Evolutionary conservation across 2,797 vertebrate genomes (phyloP).

Genomic region (Catharus ustulatus): DNA sequence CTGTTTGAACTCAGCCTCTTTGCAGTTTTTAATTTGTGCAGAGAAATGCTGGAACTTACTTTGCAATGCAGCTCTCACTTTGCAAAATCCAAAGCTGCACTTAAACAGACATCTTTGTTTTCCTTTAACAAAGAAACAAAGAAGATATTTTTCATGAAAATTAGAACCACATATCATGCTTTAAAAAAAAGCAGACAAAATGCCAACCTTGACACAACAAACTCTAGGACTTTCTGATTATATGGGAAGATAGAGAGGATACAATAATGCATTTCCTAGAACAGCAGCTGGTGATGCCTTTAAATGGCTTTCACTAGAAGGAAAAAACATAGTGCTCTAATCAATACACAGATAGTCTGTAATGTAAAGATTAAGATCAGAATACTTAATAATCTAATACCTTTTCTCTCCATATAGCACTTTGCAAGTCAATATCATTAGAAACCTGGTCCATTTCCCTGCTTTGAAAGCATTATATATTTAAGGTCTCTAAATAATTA

Average conservation of each 20-base stretch:
- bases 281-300: constrained; percentile 59
- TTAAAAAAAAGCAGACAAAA: neutral
- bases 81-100: neutral
- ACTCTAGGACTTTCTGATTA: constrained; percentile 48
- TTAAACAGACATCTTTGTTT: neutral
- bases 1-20: neutral
- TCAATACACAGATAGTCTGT: constrained; percentile 74
- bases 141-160: constrained; percentile 44
- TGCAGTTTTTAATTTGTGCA: neutral
- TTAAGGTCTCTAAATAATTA: constrained; percentile 81
- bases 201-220: constrained; percentile 18
- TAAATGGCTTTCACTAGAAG: constrained; percentile 70
- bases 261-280: constrained; percentile 70
- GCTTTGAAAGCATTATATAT: constrained; percentile 78
- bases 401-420: constrained; percentile 69
- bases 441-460: constrained; percentile 71
- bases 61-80: neutral
- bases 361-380: constrained; percentile 79
- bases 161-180: neutral
- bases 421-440: constrained; percentile 77
- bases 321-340: constrained; percentile 63
- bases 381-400: constrained; percentile 81
- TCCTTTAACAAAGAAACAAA: constrained; percentile 3
- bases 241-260: constrained; percentile 58
- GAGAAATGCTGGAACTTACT: neutral